Evolutionary conservation across 2,113 vertebrate genomes (phyloP).

Genomic region (Campylorhamphus procurvoides): DNA sequence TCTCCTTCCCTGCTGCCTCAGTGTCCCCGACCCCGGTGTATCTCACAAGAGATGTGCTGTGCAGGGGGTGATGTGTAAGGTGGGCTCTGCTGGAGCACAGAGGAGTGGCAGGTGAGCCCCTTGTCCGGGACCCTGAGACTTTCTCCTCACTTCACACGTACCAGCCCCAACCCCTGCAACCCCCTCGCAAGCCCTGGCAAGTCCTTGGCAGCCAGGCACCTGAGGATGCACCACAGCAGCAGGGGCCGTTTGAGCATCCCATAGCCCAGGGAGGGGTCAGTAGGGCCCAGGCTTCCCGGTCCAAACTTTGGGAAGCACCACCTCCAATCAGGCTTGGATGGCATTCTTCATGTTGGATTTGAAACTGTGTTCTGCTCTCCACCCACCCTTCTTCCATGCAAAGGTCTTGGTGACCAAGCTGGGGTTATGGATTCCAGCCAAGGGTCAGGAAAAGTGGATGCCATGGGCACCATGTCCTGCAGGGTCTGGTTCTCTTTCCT

Average conservation of each 20-base stretch:
- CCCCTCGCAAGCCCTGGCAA: accelerated
- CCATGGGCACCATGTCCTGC: neutral
- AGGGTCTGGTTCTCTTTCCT: neutral
- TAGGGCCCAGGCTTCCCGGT: neutral
- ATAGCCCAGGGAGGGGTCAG: neutral
- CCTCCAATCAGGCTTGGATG: neutral
- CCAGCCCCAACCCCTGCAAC: accelerated
- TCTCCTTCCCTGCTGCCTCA: neutral
- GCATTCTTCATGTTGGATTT: neutral
- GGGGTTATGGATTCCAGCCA: neutral
- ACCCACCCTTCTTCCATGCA: neutral
- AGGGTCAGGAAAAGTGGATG: neutral
- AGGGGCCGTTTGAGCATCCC: accelerated
- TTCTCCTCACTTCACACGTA: neutral
- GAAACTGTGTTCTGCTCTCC: neutral
- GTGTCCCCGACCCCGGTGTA: neutral
- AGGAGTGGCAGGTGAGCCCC: neutral
- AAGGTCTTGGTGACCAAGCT: neutral
- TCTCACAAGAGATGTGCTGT: neutral
- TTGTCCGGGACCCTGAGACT: neutral
- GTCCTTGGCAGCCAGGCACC: accelerated
- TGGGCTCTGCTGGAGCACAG: neutral
- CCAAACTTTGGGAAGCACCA: neutral
- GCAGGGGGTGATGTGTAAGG: accelerated
- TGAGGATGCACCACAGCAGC: accelerated